A percentile compares a stretch with the other conserved stretches of the same genome.
These are phyloP conservation scores for Leptodactylus fuscus DNA, from an alignment of 2,113 vertebrate genomes.

Conservation along the genomic window DNA sequence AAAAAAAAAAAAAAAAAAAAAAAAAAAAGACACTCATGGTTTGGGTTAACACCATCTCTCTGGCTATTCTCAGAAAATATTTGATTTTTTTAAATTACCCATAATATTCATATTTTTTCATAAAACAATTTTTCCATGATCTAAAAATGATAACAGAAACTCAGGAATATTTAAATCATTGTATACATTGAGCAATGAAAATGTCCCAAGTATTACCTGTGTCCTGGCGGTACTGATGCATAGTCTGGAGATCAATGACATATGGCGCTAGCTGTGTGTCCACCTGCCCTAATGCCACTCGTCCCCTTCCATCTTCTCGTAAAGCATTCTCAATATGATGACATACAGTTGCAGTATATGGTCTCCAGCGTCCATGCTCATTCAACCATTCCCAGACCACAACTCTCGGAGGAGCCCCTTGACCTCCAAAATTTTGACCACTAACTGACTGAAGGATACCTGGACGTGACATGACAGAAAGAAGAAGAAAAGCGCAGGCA, in stretches of 20 bases:
- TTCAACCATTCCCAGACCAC: constrained; percentile 98
- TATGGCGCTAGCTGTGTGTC: constrained; percentile 91
- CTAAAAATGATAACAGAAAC: neutral
- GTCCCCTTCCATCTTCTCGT: constrained; percentile 87
- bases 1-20: too few relatives aligned
- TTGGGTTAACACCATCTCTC: too few relatives aligned
- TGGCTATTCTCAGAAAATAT: neutral
- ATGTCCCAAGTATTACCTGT: constrained; percentile 80
- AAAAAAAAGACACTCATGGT: too few relatives aligned
- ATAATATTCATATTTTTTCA: neutral
- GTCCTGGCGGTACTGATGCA: constrained; percentile 97
- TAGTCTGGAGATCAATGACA: constrained; percentile 94
- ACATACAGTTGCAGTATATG: constrained; percentile 89
- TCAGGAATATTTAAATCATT: neutral
- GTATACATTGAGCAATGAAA: neutral
- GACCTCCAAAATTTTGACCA: constrained; percentile 82
- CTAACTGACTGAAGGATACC: constrained; percentile 68
- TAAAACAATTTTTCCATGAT: neutral
- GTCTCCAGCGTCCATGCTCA: constrained; percentile 92
- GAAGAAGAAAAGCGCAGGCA: neutral
- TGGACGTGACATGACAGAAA: constrained; percentile 71
- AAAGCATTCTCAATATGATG: constrained; percentile 94
- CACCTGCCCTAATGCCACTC: constrained; percentile 90
- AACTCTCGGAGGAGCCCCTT: constrained; percentile 89
- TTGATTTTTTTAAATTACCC: neutral